Conservation (phyloP, 2,113 vertebrate species). For the Tetrao urogallus region DNA sequence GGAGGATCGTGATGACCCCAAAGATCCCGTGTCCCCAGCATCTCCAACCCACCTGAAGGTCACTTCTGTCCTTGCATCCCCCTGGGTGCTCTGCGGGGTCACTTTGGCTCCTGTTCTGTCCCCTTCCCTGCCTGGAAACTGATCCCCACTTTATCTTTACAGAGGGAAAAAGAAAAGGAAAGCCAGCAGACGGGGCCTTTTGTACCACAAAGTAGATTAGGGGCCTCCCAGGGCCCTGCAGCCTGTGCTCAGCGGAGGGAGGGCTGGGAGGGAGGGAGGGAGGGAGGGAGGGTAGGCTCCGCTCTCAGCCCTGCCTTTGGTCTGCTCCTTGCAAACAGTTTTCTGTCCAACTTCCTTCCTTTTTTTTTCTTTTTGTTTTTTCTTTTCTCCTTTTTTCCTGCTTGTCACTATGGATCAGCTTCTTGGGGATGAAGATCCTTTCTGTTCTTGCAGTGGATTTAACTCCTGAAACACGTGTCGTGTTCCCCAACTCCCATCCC, state of each 20-base stretch:
- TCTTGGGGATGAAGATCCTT: background rate
- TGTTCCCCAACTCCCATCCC: background rate
- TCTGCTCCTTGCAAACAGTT: background rate
- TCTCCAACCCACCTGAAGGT: background rate
- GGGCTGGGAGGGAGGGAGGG: background rate
- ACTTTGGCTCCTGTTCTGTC: background rate
- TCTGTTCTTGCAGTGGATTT: background rate
- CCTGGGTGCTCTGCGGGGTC: background rate
- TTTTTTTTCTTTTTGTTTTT: background rate
- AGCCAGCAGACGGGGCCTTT: constrained; percentile 44
- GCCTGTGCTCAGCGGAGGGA: constrained; percentile 8
- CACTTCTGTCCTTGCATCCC: background rate
- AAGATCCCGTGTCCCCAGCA: background rate
- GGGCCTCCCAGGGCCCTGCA: constrained; percentile 49
- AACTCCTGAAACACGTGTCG: background rate
- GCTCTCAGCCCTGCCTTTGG: background rate
- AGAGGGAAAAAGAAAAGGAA: constrained; percentile 59
- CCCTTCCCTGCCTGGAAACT: constrained; percentile 37
- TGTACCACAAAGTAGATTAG: constrained; percentile 64
- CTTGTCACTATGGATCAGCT: background rate
- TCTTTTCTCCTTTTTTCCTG: too few species aligned
- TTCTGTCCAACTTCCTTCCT: background rate
- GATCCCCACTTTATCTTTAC: constrained; percentile 58
- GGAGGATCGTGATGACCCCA: background rate
- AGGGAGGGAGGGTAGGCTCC: background rate